Percentiles rank a stretch among this genome's conserved stretches.
These are phyloP conservation scores for Chaetodon auriga DNA, from an alignment of 2,113 vertebrate genomes.

Conservation along the genomic window DNA sequence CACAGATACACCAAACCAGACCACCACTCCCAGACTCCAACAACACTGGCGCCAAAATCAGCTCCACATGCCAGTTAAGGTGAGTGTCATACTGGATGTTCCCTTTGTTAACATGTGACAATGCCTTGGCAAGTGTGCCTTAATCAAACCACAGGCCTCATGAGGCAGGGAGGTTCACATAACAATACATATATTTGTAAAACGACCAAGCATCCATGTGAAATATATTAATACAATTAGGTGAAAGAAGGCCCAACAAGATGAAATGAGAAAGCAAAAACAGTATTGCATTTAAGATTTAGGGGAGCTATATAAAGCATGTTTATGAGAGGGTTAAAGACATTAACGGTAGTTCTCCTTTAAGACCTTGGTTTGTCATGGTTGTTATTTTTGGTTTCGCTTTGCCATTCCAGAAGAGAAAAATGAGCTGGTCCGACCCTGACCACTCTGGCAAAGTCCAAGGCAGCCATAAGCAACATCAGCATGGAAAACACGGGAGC, in stretches of 20 bases:
- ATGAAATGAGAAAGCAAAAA: background rate
- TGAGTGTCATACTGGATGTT: conserved; percentile 39
- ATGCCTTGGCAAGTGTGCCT: background rate
- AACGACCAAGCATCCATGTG: background rate
- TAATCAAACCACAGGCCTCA: background rate
- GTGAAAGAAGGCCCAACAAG: background rate
- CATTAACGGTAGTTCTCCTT: background rate
- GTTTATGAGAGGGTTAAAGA: background rate
- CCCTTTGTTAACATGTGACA: background rate
- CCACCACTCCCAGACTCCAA: conserved; percentile 13
- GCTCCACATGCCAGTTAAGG: conserved; percentile 81
- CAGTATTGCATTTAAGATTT: background rate
- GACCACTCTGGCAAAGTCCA: conserved; percentile 36
- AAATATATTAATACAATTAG: background rate
- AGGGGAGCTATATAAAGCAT: background rate
- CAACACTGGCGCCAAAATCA: conserved; percentile 77
- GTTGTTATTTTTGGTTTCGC: conserved; percentile 36
- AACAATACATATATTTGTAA: no score
- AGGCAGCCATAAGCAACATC: conserved; percentile 38
- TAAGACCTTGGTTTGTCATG: background rate
- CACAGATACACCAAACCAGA: conserved; percentile 26
- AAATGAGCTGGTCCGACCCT: conserved; percentile 75
- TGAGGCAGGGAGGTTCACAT: background rate
- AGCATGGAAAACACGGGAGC: conserved; percentile 25
- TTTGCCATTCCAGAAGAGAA: conserved; percentile 78